A percentile compares a stretch with the other conserved stretches of the same genome.
Evolutionary conservation across 2,797 vertebrate species (phyloP).

Genomic region (Varecia variegata): DNA sequence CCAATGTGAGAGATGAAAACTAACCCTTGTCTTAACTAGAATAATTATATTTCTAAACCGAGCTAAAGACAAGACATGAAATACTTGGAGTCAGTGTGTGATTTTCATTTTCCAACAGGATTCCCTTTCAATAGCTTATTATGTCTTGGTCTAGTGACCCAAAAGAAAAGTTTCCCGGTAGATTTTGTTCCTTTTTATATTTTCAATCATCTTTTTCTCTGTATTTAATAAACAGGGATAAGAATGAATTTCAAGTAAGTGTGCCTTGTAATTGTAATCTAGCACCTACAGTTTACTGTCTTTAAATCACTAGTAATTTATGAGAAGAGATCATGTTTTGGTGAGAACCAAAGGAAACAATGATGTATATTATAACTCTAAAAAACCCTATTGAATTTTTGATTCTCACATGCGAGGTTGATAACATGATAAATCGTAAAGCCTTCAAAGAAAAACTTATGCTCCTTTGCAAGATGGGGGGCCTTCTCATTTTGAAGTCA

Average conservation of each 20-base stretch:
- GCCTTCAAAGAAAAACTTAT: not conserved
- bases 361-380: not conserved
- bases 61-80: not conserved
- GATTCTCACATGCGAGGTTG: not conserved
- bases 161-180: not conserved
- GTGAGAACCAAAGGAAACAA: not conserved
- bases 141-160: not conserved
- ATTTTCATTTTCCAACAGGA: slow-evolving; percentile 19
- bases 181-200: slow-evolving; percentile 36
- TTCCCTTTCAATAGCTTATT: not conserved
- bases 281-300: not conserved
- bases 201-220: not conserved
- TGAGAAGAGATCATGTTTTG: not conserved
- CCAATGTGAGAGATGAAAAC: not conserved
- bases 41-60: not conserved
- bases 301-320: not conserved
- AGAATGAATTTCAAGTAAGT: not conserved
- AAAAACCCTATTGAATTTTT: not conserved
- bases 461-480: not conserved
- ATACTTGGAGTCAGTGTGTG: not conserved
- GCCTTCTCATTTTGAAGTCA: not conserved
- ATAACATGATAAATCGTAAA: not conserved
- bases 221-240: not conserved
- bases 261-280: not conserved
- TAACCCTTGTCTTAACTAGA: not conserved